Conservation (phyloP, 2,888 invertebrate species). For the Pollenia amentaria region DNA sequence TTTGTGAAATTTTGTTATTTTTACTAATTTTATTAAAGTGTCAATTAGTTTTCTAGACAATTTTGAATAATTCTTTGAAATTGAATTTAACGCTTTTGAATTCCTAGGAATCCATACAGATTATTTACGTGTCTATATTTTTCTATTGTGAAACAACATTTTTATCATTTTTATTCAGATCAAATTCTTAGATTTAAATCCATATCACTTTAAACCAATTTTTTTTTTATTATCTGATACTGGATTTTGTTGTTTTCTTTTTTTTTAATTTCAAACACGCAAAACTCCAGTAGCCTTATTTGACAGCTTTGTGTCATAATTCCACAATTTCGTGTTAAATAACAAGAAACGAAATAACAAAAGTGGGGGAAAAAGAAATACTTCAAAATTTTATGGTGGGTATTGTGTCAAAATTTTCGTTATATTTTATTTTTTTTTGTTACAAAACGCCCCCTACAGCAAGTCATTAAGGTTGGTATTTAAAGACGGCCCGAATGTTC, state of each 20-base stretch:
- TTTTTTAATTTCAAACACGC: not conserved
- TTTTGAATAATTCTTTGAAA: not conserved
- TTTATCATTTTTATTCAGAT: conserved; percentile 14
- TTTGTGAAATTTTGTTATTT: not conserved
- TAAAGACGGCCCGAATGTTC: too few species aligned
- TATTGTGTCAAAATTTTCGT: conserved; percentile 47
- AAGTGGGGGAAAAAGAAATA: not conserved
- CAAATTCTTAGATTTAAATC: conserved; percentile 15
- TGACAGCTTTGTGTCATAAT: conserved; percentile 73
- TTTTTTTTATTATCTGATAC: conserved; percentile 25
- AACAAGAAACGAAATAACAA: conserved; percentile 15
- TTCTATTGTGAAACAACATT: conserved; percentile 6
- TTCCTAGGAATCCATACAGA: conserved; percentile 37
- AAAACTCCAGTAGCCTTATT: conserved; percentile 71
- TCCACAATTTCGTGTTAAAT: conserved; percentile 46
- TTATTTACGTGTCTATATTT: conserved; percentile 20
- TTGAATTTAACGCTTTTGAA: conserved; percentile 5
- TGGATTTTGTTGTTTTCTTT: conserved; percentile 4
- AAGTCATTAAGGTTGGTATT: not conserved
- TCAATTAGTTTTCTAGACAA: conserved; percentile 53
- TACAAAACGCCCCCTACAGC: not conserved
- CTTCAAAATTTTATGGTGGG: not conserved
- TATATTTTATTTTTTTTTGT: conserved; percentile 8
- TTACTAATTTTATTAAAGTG: conserved; percentile 46
- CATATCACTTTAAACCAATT: not conserved